These are phyloP conservation scores for Albula glossodonta DNA, from an alignment of 2,113 vertebrate species.

Conservation along the genomic window DNA sequence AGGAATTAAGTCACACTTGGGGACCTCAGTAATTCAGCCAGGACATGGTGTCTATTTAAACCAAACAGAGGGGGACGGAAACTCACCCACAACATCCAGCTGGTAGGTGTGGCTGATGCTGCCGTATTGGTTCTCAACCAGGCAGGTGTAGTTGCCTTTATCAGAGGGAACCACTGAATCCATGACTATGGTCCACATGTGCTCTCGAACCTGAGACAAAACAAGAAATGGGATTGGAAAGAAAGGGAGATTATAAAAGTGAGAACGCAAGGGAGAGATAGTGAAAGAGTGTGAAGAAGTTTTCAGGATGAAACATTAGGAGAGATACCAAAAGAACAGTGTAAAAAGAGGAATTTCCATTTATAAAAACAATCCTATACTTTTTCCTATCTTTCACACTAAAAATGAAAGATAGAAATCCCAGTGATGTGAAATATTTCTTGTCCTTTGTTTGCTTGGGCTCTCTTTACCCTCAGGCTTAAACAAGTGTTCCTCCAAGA, in stretches of 20 bases:
- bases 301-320: background rate
- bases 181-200: conserved; percentile 91
- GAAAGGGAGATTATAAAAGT: background rate
- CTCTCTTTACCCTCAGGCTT: background rate
- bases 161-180: conserved; percentile 89
- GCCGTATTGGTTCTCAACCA: conserved; percentile 86
- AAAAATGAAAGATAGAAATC: too few species aligned
- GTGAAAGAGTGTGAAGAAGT: too few species aligned
- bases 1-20: background rate
- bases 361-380: too few species aligned
- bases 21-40: background rate
- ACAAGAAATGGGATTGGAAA: background rate
- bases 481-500: background rate
- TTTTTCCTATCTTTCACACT: too few species aligned
- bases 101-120: conserved; percentile 89
- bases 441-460: background rate
- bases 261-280: too few species aligned
- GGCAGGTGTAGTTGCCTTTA: conserved; percentile 91
- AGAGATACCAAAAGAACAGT: background rate
- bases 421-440: too few species aligned
- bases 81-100: conserved; percentile 88
- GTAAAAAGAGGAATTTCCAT: background rate
- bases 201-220: conserved; percentile 76
- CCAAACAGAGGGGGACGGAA: background rate
- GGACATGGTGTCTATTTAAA: background rate